Conservation (phyloP, 2,888 invertebrate genomes). For the Drosophila algonquin region DNA sequence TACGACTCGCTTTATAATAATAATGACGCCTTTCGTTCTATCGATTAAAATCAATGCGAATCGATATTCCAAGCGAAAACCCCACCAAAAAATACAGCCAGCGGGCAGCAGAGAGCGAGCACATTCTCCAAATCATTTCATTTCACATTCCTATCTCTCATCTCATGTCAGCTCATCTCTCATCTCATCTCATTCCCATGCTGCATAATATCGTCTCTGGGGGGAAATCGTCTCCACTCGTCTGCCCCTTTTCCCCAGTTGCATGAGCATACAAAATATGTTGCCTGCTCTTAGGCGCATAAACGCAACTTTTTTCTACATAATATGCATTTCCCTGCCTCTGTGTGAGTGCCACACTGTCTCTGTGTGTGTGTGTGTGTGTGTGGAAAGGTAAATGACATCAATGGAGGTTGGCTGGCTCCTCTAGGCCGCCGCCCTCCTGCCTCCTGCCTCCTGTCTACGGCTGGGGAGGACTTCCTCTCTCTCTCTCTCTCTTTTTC, state of each 20-base stretch:
- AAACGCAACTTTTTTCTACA: slow-evolving; percentile 39
- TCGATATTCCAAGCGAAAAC: slow-evolving; percentile 10
- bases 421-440: slow-evolving; percentile 11
- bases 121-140: slow-evolving; percentile 2
- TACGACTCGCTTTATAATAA: not conserved
- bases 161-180: slow-evolving; percentile 6
- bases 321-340: slow-evolving; percentile 35
- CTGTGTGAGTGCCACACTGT: slow-evolving; percentile 35
- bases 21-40: not conserved
- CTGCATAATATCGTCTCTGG: not conserved
- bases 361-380: slow-evolving; percentile 48
- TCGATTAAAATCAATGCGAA: slow-evolving; percentile 16
- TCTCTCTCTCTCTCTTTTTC: not conserved
- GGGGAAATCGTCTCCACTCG: not conserved
- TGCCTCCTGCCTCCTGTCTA: slow-evolving; percentile 22
- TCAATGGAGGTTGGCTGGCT: slow-evolving; percentile 75
- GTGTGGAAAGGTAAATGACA: slow-evolving; percentile 74
- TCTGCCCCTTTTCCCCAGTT: not conserved
- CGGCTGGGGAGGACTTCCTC: slow-evolving; percentile 6
- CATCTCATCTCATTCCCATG: not conserved
- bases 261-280: slow-evolving; percentile 23
- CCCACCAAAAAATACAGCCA: slow-evolving; percentile 1
- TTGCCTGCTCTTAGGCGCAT: slow-evolving; percentile 38
- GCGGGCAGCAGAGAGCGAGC: too few relatives aligned
- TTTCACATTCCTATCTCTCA: slow-evolving; percentile 4